A percentile compares a stretch with the other conserved stretches of the same genome.
phyloP scores from a whole-genome alignment of 1,140 invertebrate genomes.

The Acromyrmex heyeri region DNA sequence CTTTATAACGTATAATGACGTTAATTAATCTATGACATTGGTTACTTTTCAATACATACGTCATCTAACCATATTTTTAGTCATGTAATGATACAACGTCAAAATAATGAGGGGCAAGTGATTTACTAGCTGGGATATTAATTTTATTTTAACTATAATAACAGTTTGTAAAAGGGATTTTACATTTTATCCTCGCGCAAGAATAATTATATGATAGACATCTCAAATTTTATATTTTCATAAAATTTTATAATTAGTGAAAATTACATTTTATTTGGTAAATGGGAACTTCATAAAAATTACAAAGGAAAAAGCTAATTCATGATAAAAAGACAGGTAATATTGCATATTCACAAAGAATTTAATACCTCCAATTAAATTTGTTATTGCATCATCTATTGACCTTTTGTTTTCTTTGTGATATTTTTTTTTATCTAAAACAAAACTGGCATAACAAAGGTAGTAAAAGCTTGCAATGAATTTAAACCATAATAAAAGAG shows the following conservation, averaged over 20 bases:
- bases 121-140: neutral
- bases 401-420: neutral
- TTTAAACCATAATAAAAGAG: neutral
- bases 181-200: neutral
- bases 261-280: neutral
- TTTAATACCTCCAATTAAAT: constrained; percentile 11
- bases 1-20: no score
- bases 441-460: neutral
- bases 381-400: constrained; percentile 4
- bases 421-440: neutral
- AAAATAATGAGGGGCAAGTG: no score
- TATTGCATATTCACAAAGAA: constrained; percentile 17
- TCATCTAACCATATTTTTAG: no score
- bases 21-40: no score
- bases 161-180: neutral
- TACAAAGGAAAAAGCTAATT: neutral
- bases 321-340: neutral
- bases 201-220: neutral
- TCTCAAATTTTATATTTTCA: neutral
- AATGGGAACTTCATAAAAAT: neutral
- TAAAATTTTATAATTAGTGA: neutral
- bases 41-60: no score
- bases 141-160: constrained; percentile 15
- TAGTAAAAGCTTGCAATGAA: neutral
- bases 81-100: no score